A percentile compares a stretch with the other conserved stretches of the same genome.
Conservation (phyloP, 2,888 invertebrate species). For the Drosophila dives region DNA sequence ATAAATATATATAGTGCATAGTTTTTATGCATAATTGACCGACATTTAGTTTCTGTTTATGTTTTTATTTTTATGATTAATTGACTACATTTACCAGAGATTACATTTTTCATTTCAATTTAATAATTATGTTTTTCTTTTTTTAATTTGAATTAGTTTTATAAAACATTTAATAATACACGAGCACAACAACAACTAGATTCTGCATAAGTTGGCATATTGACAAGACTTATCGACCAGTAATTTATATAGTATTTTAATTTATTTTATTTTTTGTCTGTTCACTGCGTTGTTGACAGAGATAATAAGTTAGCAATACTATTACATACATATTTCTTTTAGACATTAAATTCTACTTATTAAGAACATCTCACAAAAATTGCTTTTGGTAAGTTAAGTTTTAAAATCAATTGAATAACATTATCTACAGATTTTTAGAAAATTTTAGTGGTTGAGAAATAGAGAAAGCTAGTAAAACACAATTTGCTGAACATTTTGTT, state of each 20-base stretch:
- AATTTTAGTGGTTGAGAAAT: background rate
- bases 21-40: constrained; percentile 66
- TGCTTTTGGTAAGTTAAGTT: background rate
- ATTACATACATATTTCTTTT: constrained; percentile 36
- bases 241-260: constrained; percentile 32
- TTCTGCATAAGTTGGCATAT: constrained; percentile 62
- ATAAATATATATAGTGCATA: constrained; percentile 41
- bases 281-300: constrained; percentile 43
- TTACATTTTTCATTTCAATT: constrained; percentile 57
- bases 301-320: constrained; percentile 54
- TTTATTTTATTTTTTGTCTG: constrained; percentile 26
- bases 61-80: constrained; percentile 58
- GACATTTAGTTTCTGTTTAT: constrained; percentile 47
- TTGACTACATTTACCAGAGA: constrained; percentile 77
- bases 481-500: background rate
- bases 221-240: constrained; percentile 69
- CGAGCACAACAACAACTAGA: constrained; percentile 66
- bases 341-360: constrained; percentile 30
- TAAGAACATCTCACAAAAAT: constrained; percentile 30
- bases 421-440: constrained; percentile 4
- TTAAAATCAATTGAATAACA: background rate
- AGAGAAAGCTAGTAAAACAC: background rate
- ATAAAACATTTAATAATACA: constrained; percentile 65
- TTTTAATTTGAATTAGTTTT: constrained; percentile 20
- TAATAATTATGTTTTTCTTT: constrained; percentile 34